phyloP scores from a whole-genome alignment of 2,888 invertebrate species.

The Sarcophaga variegata region DNA sequence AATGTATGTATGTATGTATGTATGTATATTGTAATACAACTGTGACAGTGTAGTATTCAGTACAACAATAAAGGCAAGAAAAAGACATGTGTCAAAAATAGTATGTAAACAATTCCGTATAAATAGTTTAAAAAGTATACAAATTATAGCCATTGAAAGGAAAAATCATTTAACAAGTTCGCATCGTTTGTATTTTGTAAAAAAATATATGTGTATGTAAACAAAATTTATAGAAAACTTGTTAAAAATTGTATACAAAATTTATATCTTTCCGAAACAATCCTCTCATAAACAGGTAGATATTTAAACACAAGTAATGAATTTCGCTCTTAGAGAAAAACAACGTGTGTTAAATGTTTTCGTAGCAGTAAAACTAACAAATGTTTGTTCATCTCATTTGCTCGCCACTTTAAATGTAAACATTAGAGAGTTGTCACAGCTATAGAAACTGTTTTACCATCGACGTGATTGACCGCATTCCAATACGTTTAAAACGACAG shows the following conservation, averaged over 20 bases:
- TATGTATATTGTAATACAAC: constrained; percentile 4
- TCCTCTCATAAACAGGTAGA: constrained; percentile 13
- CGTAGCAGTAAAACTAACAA: constrained; percentile 8
- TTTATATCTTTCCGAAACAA: not conserved
- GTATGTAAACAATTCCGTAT: constrained; percentile 23
- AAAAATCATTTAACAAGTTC: constrained; percentile 40
- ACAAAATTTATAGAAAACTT: constrained; percentile 35
- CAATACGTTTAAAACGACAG: constrained; percentile 73
- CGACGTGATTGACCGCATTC: constrained; percentile 79
- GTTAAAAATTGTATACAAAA: constrained; percentile 6
- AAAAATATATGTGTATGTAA: constrained; percentile 5
- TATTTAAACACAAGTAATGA: not conserved
- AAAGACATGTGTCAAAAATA: constrained; percentile 34
- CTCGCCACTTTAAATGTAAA: constrained; percentile 12
- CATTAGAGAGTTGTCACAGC: constrained; percentile 47
- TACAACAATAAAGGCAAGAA: constrained; percentile 15
- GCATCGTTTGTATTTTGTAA: not conserved
- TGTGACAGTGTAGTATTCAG: constrained; percentile 47
- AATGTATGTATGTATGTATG: not conserved
- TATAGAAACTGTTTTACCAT: constrained; percentile 38
- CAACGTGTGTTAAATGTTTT: not conserved
- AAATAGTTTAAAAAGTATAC: not conserved
- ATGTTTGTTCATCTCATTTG: constrained; percentile 28
- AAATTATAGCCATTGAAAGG: not conserved
- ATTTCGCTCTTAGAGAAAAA: constrained; percentile 18